Evolutionary conservation across 2,888 invertebrate genomes (phyloP).

Genomic region (Parnassius mnemosyne): DNA sequence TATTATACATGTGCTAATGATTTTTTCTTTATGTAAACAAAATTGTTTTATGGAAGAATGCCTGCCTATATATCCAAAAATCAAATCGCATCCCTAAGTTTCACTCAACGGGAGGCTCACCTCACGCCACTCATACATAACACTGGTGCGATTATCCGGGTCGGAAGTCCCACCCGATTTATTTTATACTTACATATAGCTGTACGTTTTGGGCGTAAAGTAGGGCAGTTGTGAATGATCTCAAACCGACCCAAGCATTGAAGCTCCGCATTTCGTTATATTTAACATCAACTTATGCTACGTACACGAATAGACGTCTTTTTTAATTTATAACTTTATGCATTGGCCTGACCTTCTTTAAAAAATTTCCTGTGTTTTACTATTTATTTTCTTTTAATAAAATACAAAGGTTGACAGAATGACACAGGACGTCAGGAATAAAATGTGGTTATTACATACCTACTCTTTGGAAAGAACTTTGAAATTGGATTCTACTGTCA

Average conservation of each 20-base stretch:
- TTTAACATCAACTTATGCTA: slow-evolving; percentile 18
- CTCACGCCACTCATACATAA: background rate
- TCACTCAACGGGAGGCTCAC: slow-evolving; percentile 1
- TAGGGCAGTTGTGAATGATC: slow-evolving; percentile 27
- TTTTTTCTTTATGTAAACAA: too few relatives aligned
- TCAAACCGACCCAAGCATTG: slow-evolving; percentile 24
- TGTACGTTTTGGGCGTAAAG: slow-evolving; percentile 23
- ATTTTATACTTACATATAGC: slow-evolving; percentile 19
- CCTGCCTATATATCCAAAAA: background rate
- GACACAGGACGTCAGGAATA: too few relatives aligned
- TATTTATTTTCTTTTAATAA: too few relatives aligned
- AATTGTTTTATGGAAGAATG: background rate
- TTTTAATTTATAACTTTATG: slow-evolving; percentile 14
- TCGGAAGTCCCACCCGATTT: slow-evolving; percentile 16
- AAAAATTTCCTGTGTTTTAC: too few relatives aligned
- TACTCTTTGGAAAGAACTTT: too few relatives aligned
- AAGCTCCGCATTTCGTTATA: slow-evolving; percentile 21
- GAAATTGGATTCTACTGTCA: too few relatives aligned
- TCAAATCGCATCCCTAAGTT: slow-evolving; percentile 5
- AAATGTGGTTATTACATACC: too few relatives aligned
- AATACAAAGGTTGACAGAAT: too few relatives aligned
- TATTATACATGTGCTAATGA: too few relatives aligned
- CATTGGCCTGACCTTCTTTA: background rate
- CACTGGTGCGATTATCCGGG: slow-evolving; percentile 5
- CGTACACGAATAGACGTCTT: slow-evolving; percentile 6